These are phyloP conservation scores for Neogale vison DNA, from an alignment of 2,113 vertebrate genomes.

Conservation along the genomic window DNA sequence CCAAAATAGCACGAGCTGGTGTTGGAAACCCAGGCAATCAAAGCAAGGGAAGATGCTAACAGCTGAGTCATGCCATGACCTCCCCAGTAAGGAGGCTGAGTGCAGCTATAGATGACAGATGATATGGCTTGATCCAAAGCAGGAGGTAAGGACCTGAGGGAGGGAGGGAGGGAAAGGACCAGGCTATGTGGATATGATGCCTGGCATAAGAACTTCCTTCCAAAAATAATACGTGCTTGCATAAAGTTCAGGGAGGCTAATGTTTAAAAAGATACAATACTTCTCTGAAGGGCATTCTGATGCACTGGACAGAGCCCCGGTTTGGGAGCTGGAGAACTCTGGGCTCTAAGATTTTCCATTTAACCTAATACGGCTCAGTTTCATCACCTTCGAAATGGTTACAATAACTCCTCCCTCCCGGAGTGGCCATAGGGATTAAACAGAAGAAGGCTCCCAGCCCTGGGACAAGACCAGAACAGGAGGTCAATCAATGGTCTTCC, in stretches of 20 bases:
- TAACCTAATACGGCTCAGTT: background rate
- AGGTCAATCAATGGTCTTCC: background rate
- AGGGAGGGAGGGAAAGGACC: background rate
- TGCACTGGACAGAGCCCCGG: background rate
- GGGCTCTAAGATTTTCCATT: background rate
- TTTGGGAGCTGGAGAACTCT: background rate
- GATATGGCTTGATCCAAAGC: background rate
- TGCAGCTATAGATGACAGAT: background rate
- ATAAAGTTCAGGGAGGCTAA: background rate
- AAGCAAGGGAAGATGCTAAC: slow-evolving; percentile 2
- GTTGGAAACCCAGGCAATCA: slow-evolving; percentile 32
- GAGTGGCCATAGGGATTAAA: background rate
- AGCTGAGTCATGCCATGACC: slow-evolving; percentile 47
- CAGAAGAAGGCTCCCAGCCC: background rate
- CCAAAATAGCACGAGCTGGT: slow-evolving; percentile 13
- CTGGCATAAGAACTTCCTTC: background rate
- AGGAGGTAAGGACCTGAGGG: background rate
- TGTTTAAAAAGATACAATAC: background rate
- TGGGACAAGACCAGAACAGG: background rate
- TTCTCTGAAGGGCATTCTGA: background rate
- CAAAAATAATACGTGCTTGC: background rate
- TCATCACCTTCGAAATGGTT: background rate
- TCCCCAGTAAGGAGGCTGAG: background rate
- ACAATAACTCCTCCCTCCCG: background rate
- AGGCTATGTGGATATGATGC: background rate